Percentiles rank a stretch among this genome's conserved stretches.
Conservation (phyloP, 2,113 vertebrate genomes). For the Rana temporaria region DNA sequence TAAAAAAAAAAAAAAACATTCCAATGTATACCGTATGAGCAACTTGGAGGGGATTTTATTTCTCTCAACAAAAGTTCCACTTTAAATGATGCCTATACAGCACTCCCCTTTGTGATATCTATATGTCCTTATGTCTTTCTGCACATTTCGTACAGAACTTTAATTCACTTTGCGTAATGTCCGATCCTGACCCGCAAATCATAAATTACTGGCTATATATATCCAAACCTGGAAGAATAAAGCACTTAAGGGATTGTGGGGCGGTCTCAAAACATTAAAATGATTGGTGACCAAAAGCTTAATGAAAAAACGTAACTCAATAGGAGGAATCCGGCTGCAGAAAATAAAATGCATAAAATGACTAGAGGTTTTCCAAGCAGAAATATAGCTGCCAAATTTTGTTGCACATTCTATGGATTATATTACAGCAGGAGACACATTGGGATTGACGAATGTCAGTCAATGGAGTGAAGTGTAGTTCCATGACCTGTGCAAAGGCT, state of each 20-base stretch:
- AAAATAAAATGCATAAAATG: neutral
- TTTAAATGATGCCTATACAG: neutral
- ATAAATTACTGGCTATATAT: constrained; percentile 36
- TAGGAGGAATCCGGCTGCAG: constrained; percentile 11
- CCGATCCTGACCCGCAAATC: constrained; percentile 7
- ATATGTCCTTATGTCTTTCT: neutral
- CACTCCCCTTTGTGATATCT: neutral
- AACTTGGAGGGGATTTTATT: too few species aligned
- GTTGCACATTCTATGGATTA: too few species aligned
- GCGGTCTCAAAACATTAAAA: constrained; percentile 53
- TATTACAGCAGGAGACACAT: too few species aligned
- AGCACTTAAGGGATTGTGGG: constrained; percentile 54
- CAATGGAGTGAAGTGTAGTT: too few species aligned
- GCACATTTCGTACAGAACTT: constrained; percentile 5
- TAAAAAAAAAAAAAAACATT: too few species aligned
- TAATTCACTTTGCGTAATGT: constrained; percentile 42
- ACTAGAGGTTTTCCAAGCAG: neutral
- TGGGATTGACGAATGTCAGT: too few species aligned
- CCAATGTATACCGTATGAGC: too few species aligned
- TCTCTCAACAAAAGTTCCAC: neutral
- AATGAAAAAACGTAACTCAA: constrained; percentile 45
- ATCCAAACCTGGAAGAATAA: constrained; percentile 39
- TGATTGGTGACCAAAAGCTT: constrained; percentile 46
- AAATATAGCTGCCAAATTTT: neutral
- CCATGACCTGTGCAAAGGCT: too few species aligned